These are phyloP conservation scores for Periophthalmus modestus DNA, from an alignment of 2,113 vertebrate species.

Conservation along the genomic window DNA sequence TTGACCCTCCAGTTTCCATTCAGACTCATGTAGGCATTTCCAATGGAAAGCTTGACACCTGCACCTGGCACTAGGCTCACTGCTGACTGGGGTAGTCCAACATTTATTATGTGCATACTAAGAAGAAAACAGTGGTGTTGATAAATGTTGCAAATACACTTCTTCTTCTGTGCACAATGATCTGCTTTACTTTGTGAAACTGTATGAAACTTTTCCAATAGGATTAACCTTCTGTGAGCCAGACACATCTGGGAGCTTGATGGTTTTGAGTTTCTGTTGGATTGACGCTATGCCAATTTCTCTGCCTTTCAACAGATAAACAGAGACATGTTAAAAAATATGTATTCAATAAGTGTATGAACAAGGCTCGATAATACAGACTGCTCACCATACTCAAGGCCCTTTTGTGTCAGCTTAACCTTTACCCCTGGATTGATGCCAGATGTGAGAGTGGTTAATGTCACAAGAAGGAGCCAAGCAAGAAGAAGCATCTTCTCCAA, in stretches of 20 bases:
- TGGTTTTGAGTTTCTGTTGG: conserved; percentile 63
- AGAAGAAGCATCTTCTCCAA: conserved; percentile 56
- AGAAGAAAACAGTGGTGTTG: neutral
- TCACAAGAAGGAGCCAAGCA: conserved; percentile 51
- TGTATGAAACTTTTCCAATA: conserved; percentile 76
- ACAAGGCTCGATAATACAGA: neutral
- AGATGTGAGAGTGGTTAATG: conserved; percentile 35
- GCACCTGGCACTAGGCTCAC: conserved; percentile 62
- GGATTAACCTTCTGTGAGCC: conserved; percentile 55
- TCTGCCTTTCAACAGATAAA: conserved; percentile 50
- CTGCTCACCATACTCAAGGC: conserved; percentile 74
- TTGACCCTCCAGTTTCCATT: conserved; percentile 76
- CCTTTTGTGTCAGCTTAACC: conserved; percentile 70
- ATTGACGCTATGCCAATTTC: conserved; percentile 66
- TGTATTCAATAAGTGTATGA: no score
- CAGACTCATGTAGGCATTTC: conserved; percentile 67
- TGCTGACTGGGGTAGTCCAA: conserved; percentile 67
- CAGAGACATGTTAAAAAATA: neutral
- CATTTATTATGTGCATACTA: conserved; percentile 65
- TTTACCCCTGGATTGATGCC: conserved; percentile 68
- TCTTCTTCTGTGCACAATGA: neutral
- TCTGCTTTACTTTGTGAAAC: conserved; percentile 68
- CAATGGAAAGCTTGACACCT: conserved; percentile 67
- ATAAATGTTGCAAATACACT: neutral
- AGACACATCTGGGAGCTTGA: conserved; percentile 72